Percentiles rank a stretch among this genome's conserved stretches.
These are phyloP conservation scores for Scaeva pyrastri DNA, from an alignment of 2,888 invertebrate species.

Conservation along the genomic window DNA sequence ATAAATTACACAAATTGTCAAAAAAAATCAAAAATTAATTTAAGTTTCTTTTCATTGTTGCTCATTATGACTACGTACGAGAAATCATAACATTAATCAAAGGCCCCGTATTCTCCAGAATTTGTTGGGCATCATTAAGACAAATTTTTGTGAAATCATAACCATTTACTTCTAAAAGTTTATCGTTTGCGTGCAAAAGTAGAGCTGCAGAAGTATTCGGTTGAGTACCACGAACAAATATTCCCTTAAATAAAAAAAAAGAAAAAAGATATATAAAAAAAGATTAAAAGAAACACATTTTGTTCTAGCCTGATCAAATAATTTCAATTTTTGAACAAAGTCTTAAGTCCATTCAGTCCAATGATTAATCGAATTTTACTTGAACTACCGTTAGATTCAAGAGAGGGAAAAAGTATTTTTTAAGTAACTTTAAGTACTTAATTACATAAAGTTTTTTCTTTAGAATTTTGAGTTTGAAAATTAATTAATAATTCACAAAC, in stretches of 20 bases:
- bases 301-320: background rate
- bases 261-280: background rate
- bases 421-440: too few relatives aligned
- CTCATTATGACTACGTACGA: slow-evolving; percentile 78
- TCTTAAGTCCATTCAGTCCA: too few relatives aligned
- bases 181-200: slow-evolving; percentile 80
- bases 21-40: background rate
- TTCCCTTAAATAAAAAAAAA: slow-evolving; percentile 77
- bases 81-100: slow-evolving; percentile 83
- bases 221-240: slow-evolving; percentile 80
- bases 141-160: slow-evolving; percentile 82
- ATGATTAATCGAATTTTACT: too few relatives aligned
- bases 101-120: slow-evolving; percentile 80
- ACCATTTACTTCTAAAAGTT: slow-evolving; percentile 82
- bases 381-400: too few relatives aligned
- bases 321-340: background rate
- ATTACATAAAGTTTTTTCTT: too few relatives aligned
- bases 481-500: too few relatives aligned
- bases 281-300: background rate
- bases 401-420: too few relatives aligned
- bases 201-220: slow-evolving; percentile 80
- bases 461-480: too few relatives aligned
- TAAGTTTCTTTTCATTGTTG: background rate
- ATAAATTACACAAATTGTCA: background rate
- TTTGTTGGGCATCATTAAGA: slow-evolving; percentile 80